These are phyloP conservation scores for Tenthredo scrophulariae DNA, from an alignment of 2,888 invertebrate genomes.

Conservation along the genomic window DNA sequence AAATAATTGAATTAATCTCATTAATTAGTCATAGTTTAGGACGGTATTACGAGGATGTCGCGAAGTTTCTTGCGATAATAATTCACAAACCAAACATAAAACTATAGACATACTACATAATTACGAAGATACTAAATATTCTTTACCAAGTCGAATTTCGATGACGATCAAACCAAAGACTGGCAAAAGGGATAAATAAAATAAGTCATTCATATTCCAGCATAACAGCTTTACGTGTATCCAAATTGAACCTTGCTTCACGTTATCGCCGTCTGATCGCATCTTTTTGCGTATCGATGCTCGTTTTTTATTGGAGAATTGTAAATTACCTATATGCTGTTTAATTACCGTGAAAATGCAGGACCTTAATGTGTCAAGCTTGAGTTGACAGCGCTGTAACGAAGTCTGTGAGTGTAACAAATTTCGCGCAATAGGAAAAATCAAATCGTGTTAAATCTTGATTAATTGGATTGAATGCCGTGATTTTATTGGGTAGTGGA, in stretches of 20 bases:
- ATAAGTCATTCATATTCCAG: conserved; percentile 1
- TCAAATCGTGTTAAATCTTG: conserved; percentile 8
- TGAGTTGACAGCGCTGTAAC: conserved; percentile 8
- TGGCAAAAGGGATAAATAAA: conserved; percentile 22
- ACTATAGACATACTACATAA: not conserved
- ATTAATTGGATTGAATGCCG: conserved; percentile 28
- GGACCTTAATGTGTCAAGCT: not conserved
- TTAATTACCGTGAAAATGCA: conserved; percentile 39
- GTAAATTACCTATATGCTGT: not conserved
- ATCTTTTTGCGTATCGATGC: not conserved
- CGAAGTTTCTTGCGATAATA: not conserved
- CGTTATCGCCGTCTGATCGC: conserved; percentile 5
- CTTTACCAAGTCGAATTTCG: not conserved
- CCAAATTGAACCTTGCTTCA: not conserved
- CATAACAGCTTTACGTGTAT: not conserved
- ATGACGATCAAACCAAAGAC: conserved; percentile 6
- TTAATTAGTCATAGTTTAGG: conserved; percentile 1
- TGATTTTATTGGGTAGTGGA: not conserved
- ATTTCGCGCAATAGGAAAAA: too few relatives aligned
- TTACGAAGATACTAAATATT: conserved; percentile 7
- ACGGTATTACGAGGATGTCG: not conserved
- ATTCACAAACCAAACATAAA: not conserved
- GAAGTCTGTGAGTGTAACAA: not conserved
- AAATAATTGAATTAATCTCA: not conserved
- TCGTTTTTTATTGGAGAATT: not conserved